Base-by-base conservation (phyloP, 2,113 vertebrate species). In the Sinocyclocheilus anophthalmus region DNA sequence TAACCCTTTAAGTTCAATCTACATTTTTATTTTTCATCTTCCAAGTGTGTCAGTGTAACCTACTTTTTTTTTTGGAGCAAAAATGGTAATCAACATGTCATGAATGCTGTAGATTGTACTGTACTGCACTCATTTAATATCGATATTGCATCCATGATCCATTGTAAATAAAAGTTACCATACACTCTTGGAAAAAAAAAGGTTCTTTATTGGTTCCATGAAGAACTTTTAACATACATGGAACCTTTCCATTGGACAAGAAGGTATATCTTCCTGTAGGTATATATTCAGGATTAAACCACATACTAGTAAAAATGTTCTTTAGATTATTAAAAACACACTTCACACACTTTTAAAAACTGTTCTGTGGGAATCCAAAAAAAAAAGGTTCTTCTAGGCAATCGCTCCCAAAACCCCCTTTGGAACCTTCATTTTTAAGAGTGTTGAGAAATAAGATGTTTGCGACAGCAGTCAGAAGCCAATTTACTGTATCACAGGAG, bases 401-500 rank as follows among this genome's bases (percentile, higher is more conserved):
- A 59, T n/a, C 8, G 8, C 57, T 61, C 22, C 57, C 20, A 10
- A 61, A n/a, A 8, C 18, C 55, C 18, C 55, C 7, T 57, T 57
- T 57, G 18, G 55, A 57, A 59, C 7, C 20, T 59, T n/a, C 0
- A n/a, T 61, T n/a, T 61, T 61, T n/a, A 3, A 3, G 8, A 61
- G 22, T 42, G 22, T 48, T 48, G 72, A 48, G 72, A 22, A 76
- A 37, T 76, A 65, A 18, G 24, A 37, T 59, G 45, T n/a, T 26
- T 55, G 1, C 73, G 45, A 20, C 20, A 70, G 18, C 63, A n/a
- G 83, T 76, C 53, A 24, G 65, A 79, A 48, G 75, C 11, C 63
- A 84, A 70, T 75, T 24, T 72, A 63, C 42, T 78, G 33, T 75
- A 73, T 87, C 85, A 87, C 57, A 30, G 79, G 80, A 61, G 42